phyloP scores from a whole-genome alignment of 2,797 vertebrate species.

The Pseudomugil tenellus region DNA sequence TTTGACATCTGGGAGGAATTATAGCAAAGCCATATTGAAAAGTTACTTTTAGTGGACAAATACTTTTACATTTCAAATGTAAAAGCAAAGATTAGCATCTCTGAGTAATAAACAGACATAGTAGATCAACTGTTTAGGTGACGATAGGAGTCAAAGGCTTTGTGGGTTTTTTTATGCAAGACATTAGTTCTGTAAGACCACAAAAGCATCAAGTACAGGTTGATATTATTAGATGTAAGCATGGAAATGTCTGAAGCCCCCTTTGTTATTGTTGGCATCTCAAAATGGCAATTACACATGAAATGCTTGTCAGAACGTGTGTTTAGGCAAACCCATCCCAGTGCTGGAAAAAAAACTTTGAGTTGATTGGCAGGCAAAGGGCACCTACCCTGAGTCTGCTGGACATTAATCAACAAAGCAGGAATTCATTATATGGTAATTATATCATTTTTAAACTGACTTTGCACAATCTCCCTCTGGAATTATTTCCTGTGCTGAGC shows the following conservation, averaged over 20 bases:
- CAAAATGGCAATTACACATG: constrained; percentile 32
- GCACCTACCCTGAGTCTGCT: constrained; percentile 13
- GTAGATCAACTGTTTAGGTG: no score
- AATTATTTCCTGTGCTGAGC: constrained; percentile 29
- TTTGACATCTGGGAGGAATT: neutral
- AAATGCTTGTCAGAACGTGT: constrained; percentile 39
- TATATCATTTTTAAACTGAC: constrained; percentile 29
- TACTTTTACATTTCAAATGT: no score
- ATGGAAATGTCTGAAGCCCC: constrained; percentile 35
- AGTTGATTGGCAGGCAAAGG: constrained; percentile 39
- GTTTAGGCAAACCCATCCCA: constrained; percentile 32
- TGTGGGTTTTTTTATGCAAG: neutral
- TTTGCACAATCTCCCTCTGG: constrained; percentile 24
- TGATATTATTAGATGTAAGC: constrained; percentile 4
- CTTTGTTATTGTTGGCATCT: constrained; percentile 30
- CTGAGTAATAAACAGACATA: no score
- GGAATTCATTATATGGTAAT: constrained; percentile 50
- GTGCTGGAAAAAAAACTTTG: constrained; percentile 9
- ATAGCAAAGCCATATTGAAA: no score
- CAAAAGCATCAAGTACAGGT: neutral
- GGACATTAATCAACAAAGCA: constrained; percentile 46
- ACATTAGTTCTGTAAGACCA: constrained; percentile 7
- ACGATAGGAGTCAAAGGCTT: no score
- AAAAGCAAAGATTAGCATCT: no score
- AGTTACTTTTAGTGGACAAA: no score